Base-by-base conservation (phyloP, 1,140 invertebrate genomes). In the Theocolax elegans region DNA sequence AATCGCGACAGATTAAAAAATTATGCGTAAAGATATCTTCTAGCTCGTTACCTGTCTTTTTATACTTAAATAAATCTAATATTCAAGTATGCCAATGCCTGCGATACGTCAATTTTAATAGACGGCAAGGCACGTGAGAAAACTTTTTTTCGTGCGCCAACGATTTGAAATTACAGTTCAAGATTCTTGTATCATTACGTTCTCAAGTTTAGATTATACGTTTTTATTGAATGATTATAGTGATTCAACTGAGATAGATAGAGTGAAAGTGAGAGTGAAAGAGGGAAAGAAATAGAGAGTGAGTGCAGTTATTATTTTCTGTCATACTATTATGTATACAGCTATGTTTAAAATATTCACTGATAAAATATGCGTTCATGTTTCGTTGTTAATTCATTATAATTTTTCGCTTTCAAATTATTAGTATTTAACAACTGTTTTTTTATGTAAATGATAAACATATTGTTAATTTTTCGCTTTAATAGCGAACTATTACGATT, bases 311-410 rank as follows among this genome's bases (percentile, higher is more conserved):
- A 17, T 17, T 17, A 12, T 59, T 54, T 59, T 46, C 10, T 40
- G 10, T 59, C 29, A 38, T 48, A 27, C 3, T 12, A 59, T 48
- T 59, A 69, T 71, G 72, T 69, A 76, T 73, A 66, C 27, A 70
- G 66, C 71, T 62, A 40, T 17, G 67, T 63, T 63, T 54, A 31
- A 2, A 44, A 31, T 54, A 62, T n/a, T 62, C 2, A 62, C 13
- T 69, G 54, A 53, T 31, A 12, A 49, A 29, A 35, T 4, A 23
- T 62, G 35, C 19, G 38, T 69, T 69, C 9, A 51, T 64, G 38
- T 62, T 69, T 62, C 27, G n/a, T 54, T 69, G 67, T 62, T 62
- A 25, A 62, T 31, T 60, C n/a, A 19, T 62, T 66, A 29, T 40
- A 65, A 59, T 44, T 65, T 49, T 71, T 64, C 51, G 31, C 40